Evolutionary conservation across 2,888 invertebrate species (phyloP), one percentile per base, ranked within the genome.

Genomic region (Coleophora deauratella): DNA sequence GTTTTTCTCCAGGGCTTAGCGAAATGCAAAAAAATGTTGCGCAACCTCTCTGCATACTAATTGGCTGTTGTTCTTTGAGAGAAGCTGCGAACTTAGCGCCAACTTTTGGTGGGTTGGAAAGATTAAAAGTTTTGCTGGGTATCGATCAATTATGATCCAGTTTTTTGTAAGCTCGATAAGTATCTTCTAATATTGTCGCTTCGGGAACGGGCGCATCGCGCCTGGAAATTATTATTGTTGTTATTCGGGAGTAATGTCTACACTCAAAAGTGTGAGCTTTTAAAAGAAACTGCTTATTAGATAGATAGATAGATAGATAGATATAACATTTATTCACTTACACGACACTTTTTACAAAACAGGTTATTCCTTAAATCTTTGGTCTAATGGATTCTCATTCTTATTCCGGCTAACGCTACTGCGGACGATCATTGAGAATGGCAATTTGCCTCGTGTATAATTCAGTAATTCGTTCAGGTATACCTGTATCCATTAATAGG

Each of bases 21-120:
- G 79, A 84, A 84, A 85, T 84, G 80, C 77, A 60, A 82, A 85
- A 85, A 84, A 85, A 84, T 82, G 81, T 77, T 70, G 64, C 64
- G 75, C 68, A 64, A 64, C 72, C 69, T 69, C 60, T 65, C 72
- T 72, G 85, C 79, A 84, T 85, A 84, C 85, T 84, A 84, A 85
- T 85, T 81, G 69, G 67, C 76, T 82, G 82, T 84, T 82, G 82
- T 82, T 32, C 56, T 63, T 68, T 66, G 64, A 73, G 69, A 72
- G 65, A 69, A 66, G 70, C 70, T 65, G 63, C 53, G 66, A 70
- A 73, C 71, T 71, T 69, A 62, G 64, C 65, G 63, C 66, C 63
- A 21, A 21, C 21, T 21, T 21, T 21, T 21, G 21, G 21, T 6
- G 21, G 21, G 21, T 21, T 3, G 63, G 72, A 72, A 72, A 78